Percentiles rank a stretch among this genome's conserved stretches.
Conservation (phyloP, 2,797 vertebrate species). For the Sebastes aleutianus region DNA sequence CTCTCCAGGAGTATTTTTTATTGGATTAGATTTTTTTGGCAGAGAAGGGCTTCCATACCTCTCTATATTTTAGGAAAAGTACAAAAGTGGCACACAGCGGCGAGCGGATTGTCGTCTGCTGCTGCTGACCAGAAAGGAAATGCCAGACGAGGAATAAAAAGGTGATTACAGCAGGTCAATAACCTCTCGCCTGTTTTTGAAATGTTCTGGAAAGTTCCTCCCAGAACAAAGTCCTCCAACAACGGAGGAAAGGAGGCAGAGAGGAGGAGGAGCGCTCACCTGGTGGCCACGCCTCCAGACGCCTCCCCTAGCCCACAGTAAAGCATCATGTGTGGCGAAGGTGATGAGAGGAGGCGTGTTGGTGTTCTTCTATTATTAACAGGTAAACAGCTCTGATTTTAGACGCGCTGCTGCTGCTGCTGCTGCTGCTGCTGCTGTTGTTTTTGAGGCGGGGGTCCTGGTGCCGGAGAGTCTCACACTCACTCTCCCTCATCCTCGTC, state of each 20-base stretch:
- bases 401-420: slow-evolving; percentile 20
- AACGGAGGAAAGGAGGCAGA: not conserved
- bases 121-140: slow-evolving; percentile 3
- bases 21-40: not conserved
- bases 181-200: slow-evolving; percentile 21
- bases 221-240: slow-evolving; percentile 57
- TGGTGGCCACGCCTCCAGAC: slow-evolving; percentile 38
- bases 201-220: slow-evolving; percentile 44
- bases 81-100: not conserved
- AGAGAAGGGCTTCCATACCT: not conserved
- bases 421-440: slow-evolving; percentile 35
- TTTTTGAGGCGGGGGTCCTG: slow-evolving; percentile 28
- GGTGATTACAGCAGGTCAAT: slow-evolving; percentile 43
- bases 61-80: not conserved
- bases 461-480: slow-evolving; percentile 61
- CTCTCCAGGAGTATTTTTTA: too few relatives aligned
- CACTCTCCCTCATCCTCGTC: slow-evolving; percentile 29
- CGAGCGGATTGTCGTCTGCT: not conserved
- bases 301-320: not conserved
- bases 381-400: slow-evolving; percentile 70
- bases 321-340: slow-evolving; percentile 33
- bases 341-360: slow-evolving; percentile 35
- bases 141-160: slow-evolving; percentile 22
- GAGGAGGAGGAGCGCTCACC: slow-evolving; percentile 39
- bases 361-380: slow-evolving; percentile 73